Percentiles rank a stretch among this genome's conserved stretches.
These are phyloP conservation scores for Bubalus kerabau DNA, from an alignment of 2,113 vertebrate genomes.

Conservation along the genomic window DNA sequence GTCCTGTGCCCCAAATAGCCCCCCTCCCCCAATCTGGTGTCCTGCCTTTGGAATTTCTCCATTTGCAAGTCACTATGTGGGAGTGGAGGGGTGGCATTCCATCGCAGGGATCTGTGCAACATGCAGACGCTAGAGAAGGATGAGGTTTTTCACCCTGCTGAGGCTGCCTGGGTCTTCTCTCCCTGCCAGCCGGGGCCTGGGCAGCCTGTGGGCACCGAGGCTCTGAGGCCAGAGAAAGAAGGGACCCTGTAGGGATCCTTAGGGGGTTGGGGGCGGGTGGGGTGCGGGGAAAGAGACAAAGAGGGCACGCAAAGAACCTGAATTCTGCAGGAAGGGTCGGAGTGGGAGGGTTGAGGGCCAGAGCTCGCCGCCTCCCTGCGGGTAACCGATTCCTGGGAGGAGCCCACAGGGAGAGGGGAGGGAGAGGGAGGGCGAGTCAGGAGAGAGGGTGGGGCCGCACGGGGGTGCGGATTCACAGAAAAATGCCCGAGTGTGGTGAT, in stretches of 20 bases:
- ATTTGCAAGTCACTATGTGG: background rate
- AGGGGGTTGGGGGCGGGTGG: background rate
- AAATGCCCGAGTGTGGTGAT: background rate
- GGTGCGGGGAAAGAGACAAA: background rate
- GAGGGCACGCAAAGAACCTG: background rate
- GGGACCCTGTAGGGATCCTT: background rate
- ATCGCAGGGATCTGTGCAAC: background rate
- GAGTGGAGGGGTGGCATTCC: background rate
- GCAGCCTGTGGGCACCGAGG: background rate
- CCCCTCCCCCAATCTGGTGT: background rate
- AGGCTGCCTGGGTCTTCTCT: background rate
- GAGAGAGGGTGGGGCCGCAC: constrained; percentile 8
- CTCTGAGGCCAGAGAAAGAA: background rate
- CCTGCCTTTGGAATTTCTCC: background rate
- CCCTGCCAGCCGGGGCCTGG: background rate
- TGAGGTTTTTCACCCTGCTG: background rate
- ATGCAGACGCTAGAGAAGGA: background rate
- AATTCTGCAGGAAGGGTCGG: background rate
- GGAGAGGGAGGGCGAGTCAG: background rate
- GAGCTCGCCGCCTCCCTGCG: constrained; percentile 32
- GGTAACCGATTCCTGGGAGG: background rate
- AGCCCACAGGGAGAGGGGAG: background rate
- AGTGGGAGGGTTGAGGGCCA: background rate
- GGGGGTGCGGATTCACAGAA: constrained; percentile 12
- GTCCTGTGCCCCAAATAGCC: background rate